Evolutionary conservation across 2,888 invertebrate genomes (phyloP).

Genomic region (Hypsopygia costalis): DNA sequence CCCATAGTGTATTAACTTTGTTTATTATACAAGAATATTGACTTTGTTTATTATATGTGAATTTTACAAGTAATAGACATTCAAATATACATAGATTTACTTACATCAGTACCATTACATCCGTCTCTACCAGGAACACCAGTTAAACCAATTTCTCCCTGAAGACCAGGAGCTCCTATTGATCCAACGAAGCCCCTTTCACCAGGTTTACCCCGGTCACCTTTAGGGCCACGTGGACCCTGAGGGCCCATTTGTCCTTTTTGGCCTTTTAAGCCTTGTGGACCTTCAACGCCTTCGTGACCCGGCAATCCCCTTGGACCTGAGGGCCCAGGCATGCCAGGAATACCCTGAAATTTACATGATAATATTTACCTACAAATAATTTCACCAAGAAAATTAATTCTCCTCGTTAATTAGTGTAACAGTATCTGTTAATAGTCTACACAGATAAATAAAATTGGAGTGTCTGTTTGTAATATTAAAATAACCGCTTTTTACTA

Average conservation of each 20-base stretch:
- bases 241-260: conserved; percentile 92
- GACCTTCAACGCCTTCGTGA: conserved; percentile 91
- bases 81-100: too few relatives aligned
- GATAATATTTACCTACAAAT: too few relatives aligned
- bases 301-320: conserved; percentile 90
- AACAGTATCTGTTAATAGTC: too few relatives aligned
- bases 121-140: conserved; percentile 95
- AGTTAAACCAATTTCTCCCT: conserved; percentile 85
- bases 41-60: too few relatives aligned
- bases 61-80: too few relatives aligned
- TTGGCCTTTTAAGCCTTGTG: conserved; percentile 92
- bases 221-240: conserved; percentile 91
- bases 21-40: too few relatives aligned
- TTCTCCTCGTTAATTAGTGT: too few relatives aligned
- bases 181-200: conserved; percentile 85
- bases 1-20: neutral
- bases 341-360: conserved; percentile 81
- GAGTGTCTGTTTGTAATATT: too few relatives aligned
- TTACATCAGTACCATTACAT: conserved; percentile 97
- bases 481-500: too few relatives aligned
- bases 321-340: conserved; percentile 85
- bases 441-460: too few relatives aligned
- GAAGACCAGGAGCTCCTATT: conserved; percentile 79
- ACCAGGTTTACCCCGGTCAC: conserved; percentile 92
- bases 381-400: too few relatives aligned